Percentiles rank a stretch among this genome's conserved stretches.
Conservation (phyloP, 2,888 invertebrate genomes). For the Elegia similella region DNA sequence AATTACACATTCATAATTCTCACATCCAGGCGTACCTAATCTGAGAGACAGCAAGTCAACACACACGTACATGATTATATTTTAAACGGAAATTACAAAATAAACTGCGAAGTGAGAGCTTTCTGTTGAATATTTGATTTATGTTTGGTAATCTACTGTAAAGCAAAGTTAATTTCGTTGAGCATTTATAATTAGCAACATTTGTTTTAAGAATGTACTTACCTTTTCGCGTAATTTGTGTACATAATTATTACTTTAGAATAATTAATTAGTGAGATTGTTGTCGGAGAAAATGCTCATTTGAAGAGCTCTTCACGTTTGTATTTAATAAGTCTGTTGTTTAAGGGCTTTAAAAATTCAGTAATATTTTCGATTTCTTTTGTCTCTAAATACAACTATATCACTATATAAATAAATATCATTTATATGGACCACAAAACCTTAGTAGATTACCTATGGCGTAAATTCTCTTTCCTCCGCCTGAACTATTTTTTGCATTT, state of each 20-base stretch:
- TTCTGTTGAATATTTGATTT: constrained; percentile 6
- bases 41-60: not conserved
- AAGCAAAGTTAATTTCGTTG: constrained; percentile 8
- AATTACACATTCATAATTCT: no score
- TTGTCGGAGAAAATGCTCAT: no score
- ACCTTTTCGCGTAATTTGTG: not conserved
- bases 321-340: no score
- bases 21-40: not conserved
- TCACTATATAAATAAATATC: no score
- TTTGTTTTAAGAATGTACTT: not conserved
- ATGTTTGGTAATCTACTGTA: not conserved
- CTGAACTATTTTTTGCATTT: no score
- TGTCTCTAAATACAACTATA: no score
- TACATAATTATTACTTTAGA: not conserved
- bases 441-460: no score
- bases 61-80: not conserved
- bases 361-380: no score
- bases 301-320: no score
- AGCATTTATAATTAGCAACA: not conserved
- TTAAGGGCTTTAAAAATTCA: no score
- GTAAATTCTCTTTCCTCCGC: no score
- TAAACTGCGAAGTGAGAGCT: not conserved
- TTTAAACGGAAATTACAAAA: not conserved
- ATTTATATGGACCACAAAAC: no score
- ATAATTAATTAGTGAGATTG: not conserved